Evolutionary conservation across 2,888 invertebrate genomes (phyloP).

Genomic region (Clanis bilineata): DNA sequence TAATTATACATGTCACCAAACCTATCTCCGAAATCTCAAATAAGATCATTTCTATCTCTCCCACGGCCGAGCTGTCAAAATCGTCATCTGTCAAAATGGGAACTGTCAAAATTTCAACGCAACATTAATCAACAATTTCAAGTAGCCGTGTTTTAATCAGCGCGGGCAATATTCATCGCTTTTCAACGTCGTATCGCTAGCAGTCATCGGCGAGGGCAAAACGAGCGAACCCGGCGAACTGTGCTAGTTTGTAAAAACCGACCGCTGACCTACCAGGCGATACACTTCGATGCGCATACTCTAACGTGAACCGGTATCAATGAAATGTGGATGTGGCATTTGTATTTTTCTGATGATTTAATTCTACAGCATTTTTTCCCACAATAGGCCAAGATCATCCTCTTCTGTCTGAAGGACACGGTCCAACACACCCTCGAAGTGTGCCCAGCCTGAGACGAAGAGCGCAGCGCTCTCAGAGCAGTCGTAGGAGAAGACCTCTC

Average conservation of each 20-base stretch:
- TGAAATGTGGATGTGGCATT: conserved; percentile 34
- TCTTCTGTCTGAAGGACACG: too few species aligned
- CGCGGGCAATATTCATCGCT: conserved; percentile 6
- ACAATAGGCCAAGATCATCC: too few species aligned
- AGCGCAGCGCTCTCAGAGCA: too few species aligned
- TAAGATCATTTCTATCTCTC: not conserved
- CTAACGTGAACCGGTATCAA: conserved; percentile 44
- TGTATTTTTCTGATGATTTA: not conserved
- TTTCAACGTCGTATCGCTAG: conserved; percentile 1
- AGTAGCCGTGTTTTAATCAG: conserved; percentile 29
- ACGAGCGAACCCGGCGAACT: conserved; percentile 46
- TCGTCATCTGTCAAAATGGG: conserved; percentile 9
- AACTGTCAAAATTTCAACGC: conserved; percentile 12
- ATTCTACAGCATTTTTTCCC: too few species aligned
- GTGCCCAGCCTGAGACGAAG: too few species aligned
- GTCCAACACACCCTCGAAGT: too few species aligned
- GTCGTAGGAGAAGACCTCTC: too few species aligned
- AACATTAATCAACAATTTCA: conserved; percentile 33
- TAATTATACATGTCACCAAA: too few species aligned
- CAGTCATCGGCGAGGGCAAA: conserved; percentile 28
- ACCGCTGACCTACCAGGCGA: conserved; percentile 70
- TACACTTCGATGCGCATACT: conserved; percentile 67
- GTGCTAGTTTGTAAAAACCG: conserved; percentile 56
- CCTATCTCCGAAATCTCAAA: not conserved
- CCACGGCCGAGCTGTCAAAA: conserved; percentile 6